Evolutionary conservation across 2,888 invertebrate genomes (phyloP), one percentile per base, ranked within the genome.

Genomic region (Amphipoea oculea): DNA sequence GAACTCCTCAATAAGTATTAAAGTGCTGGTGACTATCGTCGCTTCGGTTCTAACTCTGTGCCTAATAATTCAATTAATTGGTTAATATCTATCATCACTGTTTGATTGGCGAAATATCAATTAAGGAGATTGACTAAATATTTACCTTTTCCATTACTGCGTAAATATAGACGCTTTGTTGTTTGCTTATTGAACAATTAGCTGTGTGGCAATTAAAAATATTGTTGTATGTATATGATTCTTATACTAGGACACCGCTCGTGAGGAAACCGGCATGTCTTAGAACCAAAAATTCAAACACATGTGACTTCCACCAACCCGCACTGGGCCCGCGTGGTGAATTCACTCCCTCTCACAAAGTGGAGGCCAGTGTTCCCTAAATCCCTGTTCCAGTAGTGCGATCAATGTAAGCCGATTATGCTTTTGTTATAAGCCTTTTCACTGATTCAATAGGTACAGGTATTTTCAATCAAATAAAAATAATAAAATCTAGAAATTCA

Each of bases 81-180:
- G 73, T 76, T 83, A 79, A 54, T 82, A 76, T 82, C 75, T 63
- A 73, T 76, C 70, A 82, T 57, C 76, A 75, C 71, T 77, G 78
- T 70, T 82, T 83, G 84, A 86, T 77, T 75, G 74, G 74, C 79
- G 63, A 81, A 81, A 76, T 74, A 83, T 70, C 83, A 87, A 90
- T 90, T 86, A 88, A 82, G 74, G 81, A 66, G 80, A 89, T 88
- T 88, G 85, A 77, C 76, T 73, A 80, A 80, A 77, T 78, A 79
- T 79, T 84, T 67, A 81, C 76, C 85, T 78, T 45, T 78, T 48
- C 72, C 48, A 73, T 67, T 69, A 86, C 66, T 76, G 42, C 76
- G 74, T 66, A 74, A 66, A 67, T 63, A 68, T 78, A 57, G 67
- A 72, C 65, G 65, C 11, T 77, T 79, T 69, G 29, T 74, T 76